Base-by-base conservation (phyloP, 2,113 vertebrate genomes). In the Amia ocellicauda region DNA sequence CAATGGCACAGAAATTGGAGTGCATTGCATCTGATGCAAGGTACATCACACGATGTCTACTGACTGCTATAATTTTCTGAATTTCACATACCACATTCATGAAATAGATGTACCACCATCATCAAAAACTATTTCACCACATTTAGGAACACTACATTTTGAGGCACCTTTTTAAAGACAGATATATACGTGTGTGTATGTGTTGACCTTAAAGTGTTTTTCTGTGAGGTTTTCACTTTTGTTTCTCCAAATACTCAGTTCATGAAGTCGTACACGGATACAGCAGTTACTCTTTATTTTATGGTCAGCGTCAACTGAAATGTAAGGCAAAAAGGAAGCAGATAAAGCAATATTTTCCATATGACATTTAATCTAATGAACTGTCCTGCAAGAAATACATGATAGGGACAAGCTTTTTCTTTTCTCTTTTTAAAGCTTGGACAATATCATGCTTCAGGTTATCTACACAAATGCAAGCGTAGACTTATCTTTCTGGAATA, bases 1-100 rank as follows among this genome's bases (percentile, higher is more conserved):
- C 16, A 64, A n/a, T 64, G 52, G 17, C 62, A 50, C 58, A 29
- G 57, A 60, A 54, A 55, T 16, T 29, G 36, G 42, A 49, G 50
- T 40, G 31, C 23, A 56, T 28, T 49, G 28, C 42, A 69, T 36
- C 40, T 31, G 41, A 41, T 19, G 28, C 41, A 42, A 40, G 29
- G 56, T 45, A 56, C 23, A 41, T 36, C 36, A 40, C 50, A 43
- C 19, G 42, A 27, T 43, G 49, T 29, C 40, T 40, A 40, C 16
- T 24, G 9, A 43, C 28, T 58, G 26, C 16, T 31, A 31, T 19
- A 49, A 43, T n/a, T n/a, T n/a, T n/a, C n/a, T 56, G 31, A 26
- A 53, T 26, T 14, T 1, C 36, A 63, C 58, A 49, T 22, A 59
- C 9, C 54, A 36, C 60, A 47, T 43, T 14, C 4, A 7, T 17